Base-by-base conservation (phyloP, 2,797 vertebrate genomes). In the Mormyrus proboscirostris region DNA sequence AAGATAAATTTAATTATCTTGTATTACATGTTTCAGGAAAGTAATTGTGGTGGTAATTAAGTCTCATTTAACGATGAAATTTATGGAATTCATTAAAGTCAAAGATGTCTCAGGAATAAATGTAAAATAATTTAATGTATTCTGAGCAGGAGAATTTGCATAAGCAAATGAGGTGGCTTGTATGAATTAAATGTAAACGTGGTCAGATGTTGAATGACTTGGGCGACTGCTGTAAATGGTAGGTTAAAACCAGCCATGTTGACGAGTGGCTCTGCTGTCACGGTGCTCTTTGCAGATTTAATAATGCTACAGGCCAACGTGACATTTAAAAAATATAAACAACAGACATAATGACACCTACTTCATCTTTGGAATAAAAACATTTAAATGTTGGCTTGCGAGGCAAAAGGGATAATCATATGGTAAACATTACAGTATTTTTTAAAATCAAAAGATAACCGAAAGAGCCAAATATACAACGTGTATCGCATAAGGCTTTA, bases 21-120 rank as follows among this genome's bases (percentile, higher is more conserved):
- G 73, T 79, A 79, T 79, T 79, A 79, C 73, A 79, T 79, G 73
- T 79, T n/a, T 79, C 38, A 79, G 38, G 41, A 44, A 79, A 44
- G 73, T 79, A 79, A 79, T 79, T 79, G 73, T 79, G 73, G 38
- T 44, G 73, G 38, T 44, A 79, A 79, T 79, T 79, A 79, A 79
- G 73, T 79, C 73, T 79, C 73, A 79, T 79, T 79, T 79, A 79
- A 44, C n/a, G 73, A 79, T n/a, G 73, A 79, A 79, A 79, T 79
- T 79, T 79, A 44, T 79, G 73, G 73, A 79, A 79, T 79, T 79
- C 73, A 79, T 79, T 79, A 79, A 79, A 79, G 73, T 79, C 73
- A 79, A 79, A 79, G 73, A 79, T 41, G 41, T 79, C 14, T 44
- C 33, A 79, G 73, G 41, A 79, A 79, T 79, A 79, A 79, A 79